Conservation (phyloP, 2,797 vertebrate genomes). For the Scomberomorus guttatus region DNA sequence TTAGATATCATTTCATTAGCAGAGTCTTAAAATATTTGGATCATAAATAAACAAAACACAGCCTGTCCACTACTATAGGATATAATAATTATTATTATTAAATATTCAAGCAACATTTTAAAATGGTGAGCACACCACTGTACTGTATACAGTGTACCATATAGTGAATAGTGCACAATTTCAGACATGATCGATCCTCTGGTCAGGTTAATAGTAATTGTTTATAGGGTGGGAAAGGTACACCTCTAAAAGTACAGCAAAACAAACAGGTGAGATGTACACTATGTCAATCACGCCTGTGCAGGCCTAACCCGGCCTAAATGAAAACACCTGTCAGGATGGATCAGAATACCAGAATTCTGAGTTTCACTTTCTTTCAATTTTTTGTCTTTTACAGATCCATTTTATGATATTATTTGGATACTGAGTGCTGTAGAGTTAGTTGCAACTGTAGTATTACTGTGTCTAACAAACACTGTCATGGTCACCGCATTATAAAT, state of each 20-base stretch:
- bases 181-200: not conserved
- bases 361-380: not conserved
- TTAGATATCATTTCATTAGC: not conserved
- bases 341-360: not conserved
- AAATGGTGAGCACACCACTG: not conserved
- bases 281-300: not conserved
- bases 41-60: too few species aligned
- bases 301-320: too few species aligned
- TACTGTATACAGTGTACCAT: not conserved
- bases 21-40: too few species aligned
- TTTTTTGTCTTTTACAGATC: not conserved
- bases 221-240: too few species aligned
- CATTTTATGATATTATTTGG: not conserved
- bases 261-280: not conserved
- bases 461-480: conserved; percentile 13
- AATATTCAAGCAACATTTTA: not conserved
- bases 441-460: not conserved
- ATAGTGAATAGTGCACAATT: not conserved
- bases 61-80: too few species aligned
- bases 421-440: not conserved
- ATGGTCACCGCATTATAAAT: conserved; percentile 21
- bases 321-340: not conserved
- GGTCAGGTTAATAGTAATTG: too few species aligned
- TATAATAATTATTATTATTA: too few species aligned
- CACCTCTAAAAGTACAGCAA: too few species aligned